A percentile compares a stretch with the other conserved stretches of the same genome.
Conservation (phyloP, 2,888 invertebrate species). For the Netelia virgata region DNA sequence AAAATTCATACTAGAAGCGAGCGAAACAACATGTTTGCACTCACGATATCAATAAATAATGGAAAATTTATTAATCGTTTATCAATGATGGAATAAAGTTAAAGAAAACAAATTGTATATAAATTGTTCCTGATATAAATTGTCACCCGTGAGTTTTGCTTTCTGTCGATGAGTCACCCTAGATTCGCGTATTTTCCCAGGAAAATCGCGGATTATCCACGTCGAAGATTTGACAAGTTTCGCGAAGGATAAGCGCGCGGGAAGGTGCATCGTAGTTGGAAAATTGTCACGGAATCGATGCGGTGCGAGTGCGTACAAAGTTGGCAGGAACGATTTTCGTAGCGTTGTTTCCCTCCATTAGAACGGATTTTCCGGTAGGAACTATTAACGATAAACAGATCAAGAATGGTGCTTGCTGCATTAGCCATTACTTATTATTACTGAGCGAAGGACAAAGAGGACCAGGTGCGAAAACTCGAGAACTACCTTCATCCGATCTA, state of each 20-base stretch:
- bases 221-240: conserved; percentile 33
- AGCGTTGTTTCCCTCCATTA: conserved; percentile 70
- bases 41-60: not conserved
- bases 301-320: not conserved
- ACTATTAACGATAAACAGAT: conserved; percentile 76
- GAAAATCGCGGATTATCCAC: conserved; percentile 64
- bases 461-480: conserved; percentile 67
- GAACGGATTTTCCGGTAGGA: conserved; percentile 68
- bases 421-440: conserved; percentile 44
- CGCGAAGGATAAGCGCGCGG: conserved; percentile 18
- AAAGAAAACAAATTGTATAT: not conserved
- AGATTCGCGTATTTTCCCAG: conserved; percentile 47
- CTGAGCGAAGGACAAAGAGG: conserved; percentile 34
- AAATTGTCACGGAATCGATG: conserved; percentile 14
- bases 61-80: not conserved
- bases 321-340: conserved; percentile 60
- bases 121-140: not conserved
- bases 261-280: not conserved
- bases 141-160: not conserved
- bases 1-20: not conserved
- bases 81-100: not conserved
- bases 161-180: conserved; percentile 18
- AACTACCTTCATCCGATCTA: not conserved
- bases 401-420: conserved; percentile 49
- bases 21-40: too few relatives aligned